These are phyloP conservation scores for Drosophila mulleri DNA, from an alignment of 2,888 invertebrate genomes.

Conservation along the genomic window DNA sequence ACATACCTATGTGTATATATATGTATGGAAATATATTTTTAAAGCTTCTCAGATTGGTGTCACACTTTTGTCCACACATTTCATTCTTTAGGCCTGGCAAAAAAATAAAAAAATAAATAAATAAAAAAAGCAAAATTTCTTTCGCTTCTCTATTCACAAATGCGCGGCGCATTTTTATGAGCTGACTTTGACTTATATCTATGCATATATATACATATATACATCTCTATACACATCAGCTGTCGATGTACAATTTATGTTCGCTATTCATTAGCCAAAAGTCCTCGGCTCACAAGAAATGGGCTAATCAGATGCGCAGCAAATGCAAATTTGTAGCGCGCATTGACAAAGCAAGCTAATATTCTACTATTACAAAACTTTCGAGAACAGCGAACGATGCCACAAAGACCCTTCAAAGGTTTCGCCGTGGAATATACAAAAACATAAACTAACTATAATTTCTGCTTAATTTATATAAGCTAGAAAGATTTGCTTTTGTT, in stretches of 20 bases:
- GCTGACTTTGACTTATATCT: slow-evolving; percentile 12
- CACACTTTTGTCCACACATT: slow-evolving; percentile 35
- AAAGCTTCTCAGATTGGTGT: slow-evolving; percentile 16
- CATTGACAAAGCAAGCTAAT: not conserved
- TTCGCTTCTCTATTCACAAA: slow-evolving; percentile 38
- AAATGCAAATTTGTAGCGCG: slow-evolving; percentile 39
- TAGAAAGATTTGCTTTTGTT: not conserved
- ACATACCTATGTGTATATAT: not conserved
- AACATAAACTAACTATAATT: not conserved
- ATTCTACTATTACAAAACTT: slow-evolving; percentile 8
- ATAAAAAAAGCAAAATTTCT: too few relatives aligned
- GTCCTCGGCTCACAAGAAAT: slow-evolving; percentile 46
- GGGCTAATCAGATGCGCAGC: slow-evolving; percentile 68
- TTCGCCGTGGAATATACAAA: too few relatives aligned
- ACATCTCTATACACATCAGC: not conserved
- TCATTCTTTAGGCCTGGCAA: slow-evolving; percentile 31
- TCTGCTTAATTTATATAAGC: not conserved
- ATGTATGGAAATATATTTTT: not conserved
- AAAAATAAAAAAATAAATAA: not conserved
- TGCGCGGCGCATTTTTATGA: slow-evolving; percentile 63
- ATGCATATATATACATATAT: not conserved
- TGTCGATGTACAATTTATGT: slow-evolving; percentile 62
- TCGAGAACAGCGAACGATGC: not conserved
- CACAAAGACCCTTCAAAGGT: not conserved
- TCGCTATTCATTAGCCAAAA: slow-evolving; percentile 62